Evolutionary conservation across 2,888 invertebrate species (phyloP), one percentile per base, ranked within the genome.

Genomic region (Trachelus troglodyta): DNA sequence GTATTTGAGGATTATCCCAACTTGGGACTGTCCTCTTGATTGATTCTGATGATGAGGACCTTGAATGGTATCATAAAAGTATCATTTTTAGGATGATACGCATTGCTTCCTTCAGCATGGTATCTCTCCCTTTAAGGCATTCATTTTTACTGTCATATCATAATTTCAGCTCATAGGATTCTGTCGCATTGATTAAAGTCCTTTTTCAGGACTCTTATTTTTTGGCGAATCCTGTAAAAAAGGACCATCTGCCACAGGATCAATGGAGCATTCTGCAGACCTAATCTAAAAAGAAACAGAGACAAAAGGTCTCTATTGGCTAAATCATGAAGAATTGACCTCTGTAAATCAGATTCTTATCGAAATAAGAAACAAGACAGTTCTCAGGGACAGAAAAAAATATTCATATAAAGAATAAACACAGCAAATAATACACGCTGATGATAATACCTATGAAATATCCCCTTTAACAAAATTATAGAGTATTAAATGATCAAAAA

Each of bases 371-470:
- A 56, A 56, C 23, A 56, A 56, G 9, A 56, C 9, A 56, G 56
- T 23, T 56, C 23, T 56, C 23, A 56, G 56, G 23, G 56, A 23
- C 56, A 56, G 9, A 56, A 79, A 74, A 76, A 77, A 85, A 80
- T 81, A 79, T 56, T 23, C 56, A 56, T 56, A 23, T 56, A 23
- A 56, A 23, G 23, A 9, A 56, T 23, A 56, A 40, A 23, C 56
- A 56, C 15, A 23, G 15, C 40, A 40, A 56, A 56, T 23, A 56
- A 23, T 56, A 56, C 56, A 56, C 23, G 2, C 15, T 56, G 23
- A 56, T 56, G 56, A 56, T 56, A 56, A 56, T 56, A 23, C 56
- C 9, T 56, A 23, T 56, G 9, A 40, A 56, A 23, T 56, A 56
- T 23, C 56, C 56, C 23, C 23, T 56, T 23, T 23, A 23, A 56